These are phyloP conservation scores for Caenorhabditis macrosperma DNA, from an alignment of 2,888 invertebrate species.

Conservation along the genomic window DNA sequence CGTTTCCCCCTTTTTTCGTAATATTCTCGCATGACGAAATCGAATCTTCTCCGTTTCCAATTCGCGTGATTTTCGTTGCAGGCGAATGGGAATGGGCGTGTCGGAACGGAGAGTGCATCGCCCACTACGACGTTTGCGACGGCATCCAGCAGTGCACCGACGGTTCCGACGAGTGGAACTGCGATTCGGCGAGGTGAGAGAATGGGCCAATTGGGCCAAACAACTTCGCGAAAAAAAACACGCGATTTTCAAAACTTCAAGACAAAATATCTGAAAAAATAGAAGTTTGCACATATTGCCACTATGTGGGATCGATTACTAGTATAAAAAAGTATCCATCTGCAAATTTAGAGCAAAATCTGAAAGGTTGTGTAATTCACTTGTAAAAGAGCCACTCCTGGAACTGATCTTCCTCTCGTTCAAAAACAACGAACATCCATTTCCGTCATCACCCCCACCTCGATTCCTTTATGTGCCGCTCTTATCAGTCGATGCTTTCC, in stretches of 20 bases:
- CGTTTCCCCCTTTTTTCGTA: neutral
- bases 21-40: slow-evolving; percentile 15
- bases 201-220: neutral
- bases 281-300: too few relatives aligned
- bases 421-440: too few relatives aligned
- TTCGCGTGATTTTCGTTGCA: slow-evolving; percentile 29
- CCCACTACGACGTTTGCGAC: slow-evolving; percentile 94
- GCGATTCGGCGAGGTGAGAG: slow-evolving; percentile 57
- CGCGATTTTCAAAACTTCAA: too few relatives aligned
- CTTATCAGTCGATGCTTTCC: neutral
- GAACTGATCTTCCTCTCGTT: neutral
- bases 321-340: too few relatives aligned
- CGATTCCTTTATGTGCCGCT: neutral
- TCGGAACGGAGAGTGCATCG: slow-evolving; percentile 89
- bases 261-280: too few relatives aligned
- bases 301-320: too few relatives aligned
- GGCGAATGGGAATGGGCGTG: slow-evolving; percentile 69
- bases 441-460: neutral
- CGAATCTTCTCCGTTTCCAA: neutral
- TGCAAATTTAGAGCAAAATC: too few relatives aligned
- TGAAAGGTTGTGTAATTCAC: too few relatives aligned
- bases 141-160: slow-evolving; percentile 88
- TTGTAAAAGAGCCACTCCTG: neutral
- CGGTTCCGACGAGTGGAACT: slow-evolving; percentile 86
- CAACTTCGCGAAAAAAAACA: neutral